Percentiles rank a stretch among this genome's conserved stretches.
Conservation (phyloP, 2,113 vertebrate species). For the Hippocampus barbouri region DNA sequence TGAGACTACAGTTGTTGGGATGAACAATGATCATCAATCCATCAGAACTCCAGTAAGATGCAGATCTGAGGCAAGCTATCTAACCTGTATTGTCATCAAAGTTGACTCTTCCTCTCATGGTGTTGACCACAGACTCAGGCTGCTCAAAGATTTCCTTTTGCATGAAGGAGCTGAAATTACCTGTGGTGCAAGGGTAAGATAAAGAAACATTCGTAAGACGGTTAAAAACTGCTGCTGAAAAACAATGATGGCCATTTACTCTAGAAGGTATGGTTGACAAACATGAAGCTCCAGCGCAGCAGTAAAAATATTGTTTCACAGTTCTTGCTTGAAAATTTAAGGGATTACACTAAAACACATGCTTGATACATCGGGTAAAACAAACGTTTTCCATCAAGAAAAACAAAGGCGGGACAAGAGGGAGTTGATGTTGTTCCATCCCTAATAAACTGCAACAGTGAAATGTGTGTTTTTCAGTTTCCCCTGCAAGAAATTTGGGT, state of each 20-base stretch:
- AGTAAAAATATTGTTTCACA: conserved; percentile 9
- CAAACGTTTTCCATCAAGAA: not conserved
- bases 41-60: not conserved
- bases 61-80: conserved; percentile 2
- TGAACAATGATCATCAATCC: not conserved
- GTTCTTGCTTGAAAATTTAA: conserved; percentile 5
- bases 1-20: not conserved
- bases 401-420: conserved; percentile 18
- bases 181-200: conserved; percentile 61
- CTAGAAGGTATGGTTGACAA: conserved; percentile 15
- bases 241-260: conserved; percentile 14
- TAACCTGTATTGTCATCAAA: conserved; percentile 94
- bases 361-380: not conserved
- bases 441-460: conserved; percentile 18
- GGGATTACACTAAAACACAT: conserved; percentile 1
- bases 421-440: conserved; percentile 31
- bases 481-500: conserved; percentile 60
- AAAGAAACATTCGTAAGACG: conserved; percentile 18
- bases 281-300: conserved; percentile 19
- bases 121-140: conserved; percentile 97
- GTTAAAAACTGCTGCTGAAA: conserved; percentile 18
- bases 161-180: conserved; percentile 98
- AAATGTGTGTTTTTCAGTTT: conserved; percentile 33
- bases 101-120: conserved; percentile 97
- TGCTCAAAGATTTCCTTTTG: conserved; percentile 99